A percentile compares a stretch with the other conserved stretches of the same genome.
These are phyloP conservation scores for Drosophila stalkeri DNA, from an alignment of 2,888 invertebrate genomes.

Conservation along the genomic window DNA sequence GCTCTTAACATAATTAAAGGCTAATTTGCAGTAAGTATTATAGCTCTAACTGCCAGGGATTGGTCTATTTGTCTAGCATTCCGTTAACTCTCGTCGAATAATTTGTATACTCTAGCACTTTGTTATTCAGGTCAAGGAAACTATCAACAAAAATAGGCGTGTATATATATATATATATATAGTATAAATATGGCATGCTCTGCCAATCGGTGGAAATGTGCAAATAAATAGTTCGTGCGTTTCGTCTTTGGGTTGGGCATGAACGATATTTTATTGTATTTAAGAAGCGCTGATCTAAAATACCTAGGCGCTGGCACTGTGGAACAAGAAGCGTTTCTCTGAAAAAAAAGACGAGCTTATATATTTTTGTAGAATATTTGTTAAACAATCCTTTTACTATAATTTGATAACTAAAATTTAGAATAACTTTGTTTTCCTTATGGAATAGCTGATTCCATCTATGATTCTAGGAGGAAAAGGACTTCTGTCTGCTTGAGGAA, in stretches of 20 bases:
- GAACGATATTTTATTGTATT: background rate
- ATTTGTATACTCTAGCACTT: constrained; percentile 50
- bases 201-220: constrained; percentile 12
- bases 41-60: constrained; percentile 2
- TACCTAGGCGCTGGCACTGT: constrained; percentile 14
- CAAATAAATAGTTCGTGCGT: constrained; percentile 47
- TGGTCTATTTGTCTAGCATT: constrained; percentile 42
- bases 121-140: constrained; percentile 79
- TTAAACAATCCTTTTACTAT: no score
- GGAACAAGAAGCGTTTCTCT: constrained; percentile 2
- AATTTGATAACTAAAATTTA: no score
- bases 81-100: constrained; percentile 44
- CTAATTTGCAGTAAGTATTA: constrained; percentile 35
- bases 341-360: background rate
- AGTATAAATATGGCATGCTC: background rate
- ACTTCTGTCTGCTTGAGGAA: no score
- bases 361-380: no score
- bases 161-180: background rate
- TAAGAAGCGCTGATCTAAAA: constrained; percentile 26
- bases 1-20: constrained; percentile 59
- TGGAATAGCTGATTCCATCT: background rate
- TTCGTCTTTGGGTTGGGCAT: constrained; percentile 5
- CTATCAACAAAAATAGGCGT: constrained; percentile 35
- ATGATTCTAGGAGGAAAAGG: background rate
- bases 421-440: background rate